Percentiles rank a stretch among this genome's conserved stretches.
phyloP scores from a whole-genome alignment of 1,140 invertebrate genomes.

The Drosophila baimaii region DNA sequence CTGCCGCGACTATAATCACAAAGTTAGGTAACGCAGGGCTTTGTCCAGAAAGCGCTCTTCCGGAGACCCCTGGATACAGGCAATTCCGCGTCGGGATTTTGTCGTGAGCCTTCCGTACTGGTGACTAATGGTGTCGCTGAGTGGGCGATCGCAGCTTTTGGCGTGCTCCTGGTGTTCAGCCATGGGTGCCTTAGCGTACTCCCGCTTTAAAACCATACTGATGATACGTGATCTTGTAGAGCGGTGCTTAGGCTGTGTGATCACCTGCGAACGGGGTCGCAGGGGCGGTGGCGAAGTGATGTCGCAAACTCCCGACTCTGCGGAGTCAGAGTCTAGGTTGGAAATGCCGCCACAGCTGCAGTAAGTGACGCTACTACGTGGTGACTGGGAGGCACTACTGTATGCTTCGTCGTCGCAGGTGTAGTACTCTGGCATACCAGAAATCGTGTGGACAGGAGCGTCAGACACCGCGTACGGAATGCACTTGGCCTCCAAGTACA shows the following conservation, averaged over 20 bases:
- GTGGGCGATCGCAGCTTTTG: constrained; percentile 14
- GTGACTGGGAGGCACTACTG: constrained; percentile 48
- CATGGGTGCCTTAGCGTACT: constrained; percentile 31
- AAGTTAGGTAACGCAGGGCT: constrained; percentile 77
- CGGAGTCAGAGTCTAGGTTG: constrained; percentile 49
- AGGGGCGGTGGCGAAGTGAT: constrained; percentile 15
- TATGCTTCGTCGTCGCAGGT: constrained; percentile 70
- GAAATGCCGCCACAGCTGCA: constrained; percentile 47
- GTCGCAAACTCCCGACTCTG: constrained; percentile 65
- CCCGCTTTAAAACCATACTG: constrained; percentile 66
- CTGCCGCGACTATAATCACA: constrained; percentile 38
- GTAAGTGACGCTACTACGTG: constrained; percentile 63
- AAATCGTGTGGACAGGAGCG: background rate
- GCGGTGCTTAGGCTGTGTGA: constrained; percentile 42
- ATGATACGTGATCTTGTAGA: constrained; percentile 69
- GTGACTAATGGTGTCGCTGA: constrained; percentile 29
- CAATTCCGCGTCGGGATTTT: constrained; percentile 48
- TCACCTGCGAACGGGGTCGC: constrained; percentile 56
- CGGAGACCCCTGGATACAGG: constrained; percentile 23
- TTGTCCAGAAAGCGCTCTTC: constrained; percentile 71
- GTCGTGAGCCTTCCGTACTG: constrained; percentile 23
- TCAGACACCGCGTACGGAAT: constrained; percentile 61
- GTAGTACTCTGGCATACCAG: constrained; percentile 30
- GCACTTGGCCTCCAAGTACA: constrained; percentile 67
- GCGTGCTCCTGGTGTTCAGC: constrained; percentile 9